Base-by-base conservation (phyloP, 2,797 vertebrate species). In the Micrastur ruficollis region DNA sequence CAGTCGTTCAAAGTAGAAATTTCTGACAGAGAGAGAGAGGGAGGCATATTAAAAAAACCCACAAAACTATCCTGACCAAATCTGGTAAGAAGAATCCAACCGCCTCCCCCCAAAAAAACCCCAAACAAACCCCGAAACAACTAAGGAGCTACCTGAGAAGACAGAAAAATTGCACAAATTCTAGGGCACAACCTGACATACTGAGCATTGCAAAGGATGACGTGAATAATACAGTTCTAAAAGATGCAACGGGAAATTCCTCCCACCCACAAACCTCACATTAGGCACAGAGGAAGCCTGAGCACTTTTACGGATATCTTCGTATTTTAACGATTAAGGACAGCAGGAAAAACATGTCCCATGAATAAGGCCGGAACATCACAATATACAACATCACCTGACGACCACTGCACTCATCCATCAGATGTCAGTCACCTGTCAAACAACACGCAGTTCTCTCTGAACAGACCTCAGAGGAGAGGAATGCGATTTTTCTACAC, bases 21-120 rank as follows among this genome's bases (percentile, higher is more conserved):
- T 71, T 40, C 59, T 47, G 17, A 29, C 38, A 44, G 8, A 78
- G 72, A 44, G 12, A 74, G 26, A 20, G 15, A 49, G 8, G 20
- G 9, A 72, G 15, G 6, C 14, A 36, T 6, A 10, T 8, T 11
- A 32, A 21, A 68, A 68, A 42, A 21, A 5, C 0, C 4, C 11
- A 47, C 38, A 42, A 29, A 31, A 14, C n/a, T 53, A 46, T 22
- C 31, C n/a, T 47, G 49, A 75, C 25, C 9, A n/a, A 68, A 47
- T 42, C 17, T 42, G 34, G 29, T 31, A 11, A 47, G 44, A 82
- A 67, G 25, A 81, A 15, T 46, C 27, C 32, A 86, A 32, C 32
- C 3, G 11, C 9, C 21, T 5, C 1, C 40, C 19, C 12, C 13
- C 13, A 4, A 34, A 74, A 34, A 49, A 21, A 1, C 3, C 19